phyloP scores from a whole-genome alignment of 2,888 invertebrate genomes.

The Dasysyrphus tricinctus region DNA sequence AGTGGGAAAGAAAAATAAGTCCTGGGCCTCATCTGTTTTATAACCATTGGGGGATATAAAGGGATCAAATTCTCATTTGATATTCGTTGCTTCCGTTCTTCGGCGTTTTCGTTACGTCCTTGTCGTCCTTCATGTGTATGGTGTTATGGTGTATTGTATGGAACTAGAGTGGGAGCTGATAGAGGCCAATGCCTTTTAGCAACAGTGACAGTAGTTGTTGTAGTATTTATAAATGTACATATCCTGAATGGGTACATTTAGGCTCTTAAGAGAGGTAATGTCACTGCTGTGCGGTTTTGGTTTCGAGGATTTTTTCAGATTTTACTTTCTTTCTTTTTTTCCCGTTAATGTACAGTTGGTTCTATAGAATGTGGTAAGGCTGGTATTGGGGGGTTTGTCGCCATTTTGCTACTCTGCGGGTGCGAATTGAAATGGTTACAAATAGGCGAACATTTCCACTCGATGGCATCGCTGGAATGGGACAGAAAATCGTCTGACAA shows the following conservation, averaged over 20 bases:
- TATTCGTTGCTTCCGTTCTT: conserved; percentile 67
- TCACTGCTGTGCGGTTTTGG: conserved; percentile 73
- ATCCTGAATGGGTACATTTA: conserved; percentile 72
- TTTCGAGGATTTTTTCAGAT: conserved; percentile 43
- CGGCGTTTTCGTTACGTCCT: conserved; percentile 30
- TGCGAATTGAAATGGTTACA: conserved; percentile 72
- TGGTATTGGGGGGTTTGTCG: conserved; percentile 17
- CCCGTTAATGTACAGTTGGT: conserved; percentile 48
- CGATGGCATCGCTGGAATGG: conserved; percentile 48
- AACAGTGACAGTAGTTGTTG: conserved; percentile 45
- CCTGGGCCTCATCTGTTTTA: conserved; percentile 75
- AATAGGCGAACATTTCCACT: conserved; percentile 70
- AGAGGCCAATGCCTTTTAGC: conserved; percentile 64
- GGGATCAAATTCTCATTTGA: conserved; percentile 75
- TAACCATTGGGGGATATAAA: conserved; percentile 75
- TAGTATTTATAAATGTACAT: conserved; percentile 20
- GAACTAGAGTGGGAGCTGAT: conserved; percentile 9
- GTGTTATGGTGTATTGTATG: neutral
- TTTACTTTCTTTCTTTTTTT: conserved; percentile 17
- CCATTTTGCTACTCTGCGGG: conserved; percentile 64
- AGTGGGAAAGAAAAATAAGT: conserved; percentile 63
- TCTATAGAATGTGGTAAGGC: conserved; percentile 16
- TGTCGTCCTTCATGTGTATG: conserved; percentile 42
- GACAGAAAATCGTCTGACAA: conserved; percentile 57
- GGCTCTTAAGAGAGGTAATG: conserved; percentile 74